Percentiles rank a stretch among this genome's conserved stretches.
Evolutionary conservation across 2,113 vertebrate genomes (phyloP).

Genomic region (Speoplatyrhinus poulsoni): DNA sequence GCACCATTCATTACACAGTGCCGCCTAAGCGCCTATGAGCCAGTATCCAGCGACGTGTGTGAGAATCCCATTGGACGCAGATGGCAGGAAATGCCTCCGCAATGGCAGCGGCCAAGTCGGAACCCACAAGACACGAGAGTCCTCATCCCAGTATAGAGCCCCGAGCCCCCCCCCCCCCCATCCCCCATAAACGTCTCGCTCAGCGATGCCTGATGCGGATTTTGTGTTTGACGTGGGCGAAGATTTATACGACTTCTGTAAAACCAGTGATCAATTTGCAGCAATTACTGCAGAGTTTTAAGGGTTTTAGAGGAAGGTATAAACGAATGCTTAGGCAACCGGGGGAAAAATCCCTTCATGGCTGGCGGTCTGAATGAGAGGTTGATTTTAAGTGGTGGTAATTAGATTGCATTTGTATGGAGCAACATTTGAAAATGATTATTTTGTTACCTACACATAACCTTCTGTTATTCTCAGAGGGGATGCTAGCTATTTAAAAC

Average conservation of each 20-base stretch:
- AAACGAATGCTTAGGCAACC: slow-evolving; percentile 64
- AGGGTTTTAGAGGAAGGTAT: slow-evolving; percentile 65
- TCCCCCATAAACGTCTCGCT: slow-evolving; percentile 7
- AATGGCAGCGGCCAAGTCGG: slow-evolving; percentile 94
- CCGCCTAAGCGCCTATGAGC: slow-evolving; percentile 72
- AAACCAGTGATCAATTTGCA: slow-evolving; percentile 90
- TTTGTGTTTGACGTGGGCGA: slow-evolving; percentile 80
- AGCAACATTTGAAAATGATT: slow-evolving; percentile 77
- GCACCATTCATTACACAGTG: slow-evolving; percentile 79
- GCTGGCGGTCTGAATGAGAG: slow-evolving; percentile 62
- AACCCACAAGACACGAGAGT: slow-evolving; percentile 92
- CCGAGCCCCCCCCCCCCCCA: slow-evolving; percentile 75
- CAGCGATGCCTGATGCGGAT: slow-evolving; percentile 80
- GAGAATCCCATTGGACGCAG: slow-evolving; percentile 95
- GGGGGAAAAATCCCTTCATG: slow-evolving; percentile 51
- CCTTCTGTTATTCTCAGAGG: slow-evolving; percentile 64
- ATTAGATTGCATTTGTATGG: slow-evolving; percentile 70
- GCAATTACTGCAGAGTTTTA: slow-evolving; percentile 80
- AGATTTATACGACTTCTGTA: slow-evolving; percentile 89
- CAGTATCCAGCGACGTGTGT: slow-evolving; percentile 92
- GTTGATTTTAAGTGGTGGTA: slow-evolving; percentile 67
- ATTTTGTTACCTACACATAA: slow-evolving; percentile 69
- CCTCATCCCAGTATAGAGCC: slow-evolving; percentile 80
- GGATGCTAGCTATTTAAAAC: slow-evolving; percentile 70
- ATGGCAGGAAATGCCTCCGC: slow-evolving; percentile 98